Base-by-base conservation (phyloP, 2,797 vertebrate species). In the Catamblyrhynchus diadema region DNA sequence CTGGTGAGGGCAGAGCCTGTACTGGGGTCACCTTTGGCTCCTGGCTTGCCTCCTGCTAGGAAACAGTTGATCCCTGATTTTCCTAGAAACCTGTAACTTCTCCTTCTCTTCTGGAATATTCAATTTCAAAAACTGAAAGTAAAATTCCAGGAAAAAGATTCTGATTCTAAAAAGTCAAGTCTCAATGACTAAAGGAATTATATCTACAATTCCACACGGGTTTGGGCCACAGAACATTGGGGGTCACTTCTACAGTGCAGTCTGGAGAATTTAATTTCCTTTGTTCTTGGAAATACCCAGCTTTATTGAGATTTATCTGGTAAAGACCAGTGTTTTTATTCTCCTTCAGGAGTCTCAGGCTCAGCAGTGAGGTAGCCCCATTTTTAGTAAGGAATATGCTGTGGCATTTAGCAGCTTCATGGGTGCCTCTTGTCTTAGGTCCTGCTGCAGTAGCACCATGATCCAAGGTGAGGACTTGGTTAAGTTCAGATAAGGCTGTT, bases 271-370 rank as follows among this genome's bases (percentile, higher is more conserved):
- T 69, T 88, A 28, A 79, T 90, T 90, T 90, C 70, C n/a, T 62
- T 81, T 67, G 12, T 79, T 83, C 47, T 28, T 81, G 56, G n/a
- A 84, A 93, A 73, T 56, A 81, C 6, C 2, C 28, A 44, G 24
- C 28, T 95, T 91, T 91, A 73, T 74, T 81, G 32, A 91, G 27
- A 39, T 83, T 78, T 61, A 35, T 70, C 66, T 57, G 24, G n/a
- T 82, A 69, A 78, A 84, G 57, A 37, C 42, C 0, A 0, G 8
- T 66, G 37, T 51, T 88, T 73, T 94, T 59, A 50, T 88, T 79
- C 47, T 16, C 25, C 39, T 79, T 57, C n/a, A 85, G 61, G 62
- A 83, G 48, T 37, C 1, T 0, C n/a, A 82, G 62, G 35, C n/a
- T 79, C 12, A 75, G 51, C 66, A 86, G 35, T 25, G 13, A 87